Evolutionary conservation across 2,888 invertebrate genomes (phyloP).

Genomic region (Isotomurus palustris): DNA sequence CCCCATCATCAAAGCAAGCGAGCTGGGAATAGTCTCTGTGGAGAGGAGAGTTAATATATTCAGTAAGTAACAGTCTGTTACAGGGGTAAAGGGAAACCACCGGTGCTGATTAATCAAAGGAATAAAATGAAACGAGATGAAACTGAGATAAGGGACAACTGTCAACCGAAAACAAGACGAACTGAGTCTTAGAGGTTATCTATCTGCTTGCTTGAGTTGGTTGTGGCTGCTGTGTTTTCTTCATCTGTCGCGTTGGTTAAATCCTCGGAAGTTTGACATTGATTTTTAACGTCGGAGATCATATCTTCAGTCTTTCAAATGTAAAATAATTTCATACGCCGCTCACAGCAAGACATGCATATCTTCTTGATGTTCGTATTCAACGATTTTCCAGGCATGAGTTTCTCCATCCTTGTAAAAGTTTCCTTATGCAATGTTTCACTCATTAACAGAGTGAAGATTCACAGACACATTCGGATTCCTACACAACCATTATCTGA

Average conservation of each 20-base stretch:
- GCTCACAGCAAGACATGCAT: conserved; percentile 34
- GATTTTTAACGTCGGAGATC: conserved; percentile 44
- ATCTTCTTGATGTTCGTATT: neutral
- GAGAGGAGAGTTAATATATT: conserved; percentile 1
- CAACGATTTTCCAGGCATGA: neutral
- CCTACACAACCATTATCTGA: too few species aligned
- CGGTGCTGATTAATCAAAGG: conserved; percentile 42
- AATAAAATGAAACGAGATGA: conserved; percentile 30
- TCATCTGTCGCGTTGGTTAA: conserved; percentile 27
- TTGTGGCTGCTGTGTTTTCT: conserved; percentile 16
- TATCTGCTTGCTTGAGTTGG: neutral
- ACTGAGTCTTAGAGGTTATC: conserved; percentile 27
- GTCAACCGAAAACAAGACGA: conserved; percentile 36
- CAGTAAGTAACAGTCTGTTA: neutral
- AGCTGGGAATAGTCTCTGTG: conserved; percentile 5
- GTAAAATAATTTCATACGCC: conserved; percentile 46
- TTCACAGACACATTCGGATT: too few species aligned
- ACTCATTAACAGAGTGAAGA: neutral
- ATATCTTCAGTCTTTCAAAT: conserved; percentile 44
- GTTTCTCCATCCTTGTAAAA: neutral
- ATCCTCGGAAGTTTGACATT: conserved; percentile 40
- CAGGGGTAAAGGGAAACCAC: conserved; percentile 15
- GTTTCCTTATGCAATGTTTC: neutral
- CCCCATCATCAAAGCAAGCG: neutral
- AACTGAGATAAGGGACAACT: conserved; percentile 37